phyloP scores from a whole-genome alignment of 2,888 invertebrate genomes.

The Morinoia aosen region DNA sequence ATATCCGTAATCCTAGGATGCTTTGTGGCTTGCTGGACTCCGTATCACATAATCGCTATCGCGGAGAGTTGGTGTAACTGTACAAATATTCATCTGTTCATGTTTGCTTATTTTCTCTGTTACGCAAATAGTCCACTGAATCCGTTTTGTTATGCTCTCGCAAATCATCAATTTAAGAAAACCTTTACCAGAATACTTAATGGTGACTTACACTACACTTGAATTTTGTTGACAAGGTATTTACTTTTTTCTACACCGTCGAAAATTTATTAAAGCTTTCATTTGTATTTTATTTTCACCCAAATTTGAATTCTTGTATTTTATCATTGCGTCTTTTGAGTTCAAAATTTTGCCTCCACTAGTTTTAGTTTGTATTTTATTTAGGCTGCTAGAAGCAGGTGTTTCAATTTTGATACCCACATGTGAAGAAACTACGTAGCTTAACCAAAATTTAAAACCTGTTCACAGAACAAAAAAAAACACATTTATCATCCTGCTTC shows the following conservation, averaged over 20 bases:
- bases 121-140: slow-evolving; percentile 99
- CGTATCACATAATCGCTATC: slow-evolving; percentile 95
- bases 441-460: neutral
- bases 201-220: slow-evolving; percentile 90
- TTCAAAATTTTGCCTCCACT: neutral
- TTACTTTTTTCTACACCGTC: neutral
- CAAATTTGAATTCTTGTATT: neutral
- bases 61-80: slow-evolving; percentile 97
- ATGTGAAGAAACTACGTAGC: neutral
- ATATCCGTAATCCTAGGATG: slow-evolving; percentile 99
- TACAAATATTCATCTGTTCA: slow-evolving; percentile 91
- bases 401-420: neutral
- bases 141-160: slow-evolving; percentile 98
- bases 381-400: neutral
- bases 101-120: slow-evolving; percentile 97
- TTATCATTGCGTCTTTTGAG: neutral
- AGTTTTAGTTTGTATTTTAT: neutral
- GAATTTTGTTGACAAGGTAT: slow-evolving; percentile 55
- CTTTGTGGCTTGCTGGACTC: slow-evolving; percentile 99
- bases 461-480: neutral
- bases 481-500: neutral
- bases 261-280: neutral
- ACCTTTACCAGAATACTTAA: slow-evolving; percentile 96
- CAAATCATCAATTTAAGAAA: slow-evolving; percentile 99
- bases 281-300: neutral